A percentile compares a stretch with the other conserved stretches of the same genome.
These are phyloP conservation scores for Caenorhabditis panamensis DNA, from an alignment of 2,888 invertebrate genomes.

Conservation along the genomic window DNA sequence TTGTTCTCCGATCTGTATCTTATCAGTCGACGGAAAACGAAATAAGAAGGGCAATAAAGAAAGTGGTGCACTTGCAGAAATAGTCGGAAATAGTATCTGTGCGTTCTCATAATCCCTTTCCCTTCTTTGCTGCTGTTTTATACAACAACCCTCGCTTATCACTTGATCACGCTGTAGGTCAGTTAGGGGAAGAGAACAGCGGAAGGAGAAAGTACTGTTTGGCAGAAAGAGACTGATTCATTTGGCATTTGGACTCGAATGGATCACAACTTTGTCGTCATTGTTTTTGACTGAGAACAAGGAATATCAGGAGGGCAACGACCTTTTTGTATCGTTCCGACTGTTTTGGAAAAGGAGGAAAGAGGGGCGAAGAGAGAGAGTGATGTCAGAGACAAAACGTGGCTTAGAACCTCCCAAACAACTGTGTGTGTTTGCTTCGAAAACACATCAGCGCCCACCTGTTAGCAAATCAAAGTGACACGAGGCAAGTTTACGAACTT, in stretches of 20 bases:
- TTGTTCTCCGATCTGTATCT: slow-evolving; percentile 6
- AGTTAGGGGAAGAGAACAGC: no score
- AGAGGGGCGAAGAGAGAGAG: neutral
- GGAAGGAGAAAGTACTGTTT: no score
- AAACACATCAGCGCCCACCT: neutral
- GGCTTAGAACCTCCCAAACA: neutral
- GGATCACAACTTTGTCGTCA: no score
- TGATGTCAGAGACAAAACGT: neutral
- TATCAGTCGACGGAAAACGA: neutral
- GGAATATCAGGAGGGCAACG: no score
- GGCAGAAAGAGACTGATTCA: no score
- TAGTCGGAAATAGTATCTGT: slow-evolving; percentile 9
- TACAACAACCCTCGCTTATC: no score
- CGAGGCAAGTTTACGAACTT: neutral
- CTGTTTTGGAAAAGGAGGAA: no score
- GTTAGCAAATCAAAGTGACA: neutral
- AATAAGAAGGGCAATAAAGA: neutral
- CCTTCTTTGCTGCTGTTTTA: neutral
- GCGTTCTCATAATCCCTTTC: neutral
- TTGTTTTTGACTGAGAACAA: no score
- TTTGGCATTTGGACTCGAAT: no score
- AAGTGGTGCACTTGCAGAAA: neutral
- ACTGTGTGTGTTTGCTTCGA: neutral
- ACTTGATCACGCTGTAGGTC: no score
- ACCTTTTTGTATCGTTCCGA: neutral